Conservation (phyloP, 2,113 vertebrate genomes). For the Pitta sordida region DNA sequence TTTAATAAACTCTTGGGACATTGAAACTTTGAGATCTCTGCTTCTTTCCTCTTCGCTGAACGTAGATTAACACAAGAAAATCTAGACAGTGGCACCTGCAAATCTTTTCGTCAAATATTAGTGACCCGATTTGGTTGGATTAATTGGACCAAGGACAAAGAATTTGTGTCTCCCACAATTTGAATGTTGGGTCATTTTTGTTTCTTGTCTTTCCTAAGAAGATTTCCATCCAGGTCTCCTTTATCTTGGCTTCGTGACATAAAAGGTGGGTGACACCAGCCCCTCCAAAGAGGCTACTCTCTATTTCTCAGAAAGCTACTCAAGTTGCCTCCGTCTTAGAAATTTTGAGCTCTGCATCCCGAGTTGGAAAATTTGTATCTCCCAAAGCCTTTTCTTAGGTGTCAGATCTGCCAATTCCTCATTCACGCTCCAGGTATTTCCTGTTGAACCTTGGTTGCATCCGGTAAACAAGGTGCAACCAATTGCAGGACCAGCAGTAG, state of each 20-base stretch:
- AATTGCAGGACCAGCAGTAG: background rate
- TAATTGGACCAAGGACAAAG: background rate
- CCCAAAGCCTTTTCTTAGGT: background rate
- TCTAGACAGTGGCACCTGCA: background rate
- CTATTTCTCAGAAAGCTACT: background rate
- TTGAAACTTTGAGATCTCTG: background rate
- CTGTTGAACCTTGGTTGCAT: background rate
- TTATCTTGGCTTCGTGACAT: background rate
- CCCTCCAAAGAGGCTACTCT: background rate
- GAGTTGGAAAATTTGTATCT: background rate
- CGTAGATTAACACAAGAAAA: background rate
- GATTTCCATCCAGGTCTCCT: background rate
- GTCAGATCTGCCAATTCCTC: background rate
- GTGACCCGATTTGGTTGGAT: background rate
- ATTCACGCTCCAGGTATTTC: background rate
- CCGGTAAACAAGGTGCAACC: background rate
- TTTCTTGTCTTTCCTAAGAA: background rate
- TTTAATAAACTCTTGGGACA: background rate
- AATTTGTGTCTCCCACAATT: background rate
- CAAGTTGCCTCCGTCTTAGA: background rate
- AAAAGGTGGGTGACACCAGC: background rate
- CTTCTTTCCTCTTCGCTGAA: background rate
- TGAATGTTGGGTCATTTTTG: fast-evolving
- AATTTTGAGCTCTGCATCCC: background rate
- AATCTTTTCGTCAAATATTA: background rate